A percentile compares a stretch with the other conserved stretches of the same genome.
Evolutionary conservation across 2,113 vertebrate genomes (phyloP).

Genomic region (Apteryx owenii): DNA sequence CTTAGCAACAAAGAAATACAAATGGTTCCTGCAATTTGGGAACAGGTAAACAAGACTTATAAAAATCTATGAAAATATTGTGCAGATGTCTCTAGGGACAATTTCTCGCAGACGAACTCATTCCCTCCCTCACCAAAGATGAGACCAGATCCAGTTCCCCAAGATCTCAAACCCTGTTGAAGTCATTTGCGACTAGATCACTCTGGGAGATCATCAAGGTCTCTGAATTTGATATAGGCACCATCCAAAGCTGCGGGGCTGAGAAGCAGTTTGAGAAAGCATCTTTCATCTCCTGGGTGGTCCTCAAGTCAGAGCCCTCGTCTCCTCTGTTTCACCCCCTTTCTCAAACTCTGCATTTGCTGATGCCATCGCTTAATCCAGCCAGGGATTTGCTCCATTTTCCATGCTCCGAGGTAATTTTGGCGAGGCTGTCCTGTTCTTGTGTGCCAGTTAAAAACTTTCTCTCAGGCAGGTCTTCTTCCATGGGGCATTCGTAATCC

Average conservation of each 20-base stretch:
- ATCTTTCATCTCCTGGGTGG: conserved; percentile 58
- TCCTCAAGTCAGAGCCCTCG: neutral
- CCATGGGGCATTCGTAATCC: neutral
- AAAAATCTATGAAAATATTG: neutral
- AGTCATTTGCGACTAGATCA: neutral
- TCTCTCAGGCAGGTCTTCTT: conserved; percentile 26
- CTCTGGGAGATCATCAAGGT: neutral
- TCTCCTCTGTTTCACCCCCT: neutral
- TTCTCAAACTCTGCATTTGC: neutral
- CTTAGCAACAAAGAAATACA: conserved; percentile 14
- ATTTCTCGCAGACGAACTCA: neutral
- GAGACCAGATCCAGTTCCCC: neutral
- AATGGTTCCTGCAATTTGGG: neutral
- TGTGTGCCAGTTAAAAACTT: neutral
- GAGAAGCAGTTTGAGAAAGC: neutral
- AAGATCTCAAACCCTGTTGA: neutral
- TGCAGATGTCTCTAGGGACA: neutral
- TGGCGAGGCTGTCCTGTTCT: neutral
- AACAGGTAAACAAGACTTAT: conserved; percentile 23
- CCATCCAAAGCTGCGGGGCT: conserved; percentile 11
- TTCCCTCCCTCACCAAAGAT: neutral
- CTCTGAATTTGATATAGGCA: neutral
- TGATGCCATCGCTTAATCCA: conserved; percentile 38
- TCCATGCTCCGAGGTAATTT: conserved; percentile 55
- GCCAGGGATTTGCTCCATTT: conserved; percentile 54